Evolutionary conservation across 2,113 vertebrate genomes (phyloP).

Genomic region (Morone chrysops): DNA sequence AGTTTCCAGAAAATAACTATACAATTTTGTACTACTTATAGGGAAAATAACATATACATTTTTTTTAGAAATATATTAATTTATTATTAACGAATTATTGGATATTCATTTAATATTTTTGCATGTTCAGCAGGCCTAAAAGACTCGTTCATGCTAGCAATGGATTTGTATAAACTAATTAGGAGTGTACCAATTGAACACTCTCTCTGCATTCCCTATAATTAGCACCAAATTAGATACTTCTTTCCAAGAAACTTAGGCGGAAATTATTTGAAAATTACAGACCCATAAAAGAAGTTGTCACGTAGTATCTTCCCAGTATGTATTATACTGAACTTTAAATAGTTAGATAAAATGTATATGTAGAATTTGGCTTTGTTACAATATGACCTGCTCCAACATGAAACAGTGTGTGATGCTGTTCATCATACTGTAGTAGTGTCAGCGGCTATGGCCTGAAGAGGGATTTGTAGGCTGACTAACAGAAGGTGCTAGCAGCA

Average conservation of each 20-base stretch:
- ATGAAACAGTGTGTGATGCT: background rate
- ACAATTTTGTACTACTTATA: too few species aligned
- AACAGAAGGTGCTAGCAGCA: slow-evolving; percentile 73
- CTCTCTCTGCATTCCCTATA: background rate
- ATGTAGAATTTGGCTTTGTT: background rate
- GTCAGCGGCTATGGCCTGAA: slow-evolving; percentile 52
- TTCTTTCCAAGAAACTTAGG: background rate
- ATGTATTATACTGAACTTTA: background rate
- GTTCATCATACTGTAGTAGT: slow-evolving; percentile 19
- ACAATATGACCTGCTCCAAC: background rate
- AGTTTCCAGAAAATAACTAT: too few species aligned
- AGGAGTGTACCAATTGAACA: background rate
- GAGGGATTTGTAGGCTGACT: slow-evolving; percentile 51
- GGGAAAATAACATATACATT: too few species aligned
- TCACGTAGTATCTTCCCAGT: background rate
- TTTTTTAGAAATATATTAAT: background rate
- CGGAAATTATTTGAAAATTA: background rate
- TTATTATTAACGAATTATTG: background rate
- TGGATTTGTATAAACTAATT: slow-evolving; percentile 9
- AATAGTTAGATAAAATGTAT: background rate
- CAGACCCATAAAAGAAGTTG: background rate
- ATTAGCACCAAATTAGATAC: background rate
- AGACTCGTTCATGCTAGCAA: background rate
- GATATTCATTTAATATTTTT: background rate
- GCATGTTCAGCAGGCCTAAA: background rate